Percentiles rank a stretch among this genome's conserved stretches.
Evolutionary conservation across 2,888 invertebrate genomes (phyloP).

Genomic region (Phaedon cochleariae): DNA sequence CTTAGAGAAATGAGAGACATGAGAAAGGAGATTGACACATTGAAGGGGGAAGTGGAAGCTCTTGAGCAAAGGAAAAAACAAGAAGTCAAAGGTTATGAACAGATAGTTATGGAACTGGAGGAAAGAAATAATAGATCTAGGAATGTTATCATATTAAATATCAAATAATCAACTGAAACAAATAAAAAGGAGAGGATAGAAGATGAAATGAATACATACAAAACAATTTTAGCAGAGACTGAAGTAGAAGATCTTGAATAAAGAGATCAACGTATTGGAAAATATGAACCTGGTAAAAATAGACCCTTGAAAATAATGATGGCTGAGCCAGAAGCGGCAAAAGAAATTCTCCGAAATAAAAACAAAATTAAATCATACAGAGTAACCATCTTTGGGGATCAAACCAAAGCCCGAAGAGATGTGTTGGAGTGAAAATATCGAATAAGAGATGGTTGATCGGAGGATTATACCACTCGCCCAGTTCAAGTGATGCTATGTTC

Average conservation of each 20-base stretch:
- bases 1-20: slow-evolving; percentile 9
- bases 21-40: slow-evolving; percentile 13
- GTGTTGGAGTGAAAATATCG: slow-evolving; percentile 7
- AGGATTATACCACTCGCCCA: slow-evolving; percentile 12
- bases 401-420: slow-evolving; percentile 14
- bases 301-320: slow-evolving; percentile 2
- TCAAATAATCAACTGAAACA: slow-evolving; percentile 7
- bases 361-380: slow-evolving; percentile 11
- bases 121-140: slow-evolving; percentile 10
- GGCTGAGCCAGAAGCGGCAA: slow-evolving; percentile 6
- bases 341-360: slow-evolving; percentile 14
- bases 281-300: slow-evolving; percentile 16
- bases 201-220: slow-evolving; percentile 15
- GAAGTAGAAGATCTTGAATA: slow-evolving; percentile 14
- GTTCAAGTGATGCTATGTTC: slow-evolving; percentile 14
- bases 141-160: slow-evolving; percentile 13
- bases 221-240: slow-evolving; percentile 11
- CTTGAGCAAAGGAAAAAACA: slow-evolving; percentile 9
- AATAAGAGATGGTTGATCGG: slow-evolving; percentile 8
- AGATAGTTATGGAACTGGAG: slow-evolving; percentile 13
- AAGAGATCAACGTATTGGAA: slow-evolving; percentile 15
- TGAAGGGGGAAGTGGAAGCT: slow-evolving; percentile 3
- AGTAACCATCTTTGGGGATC: slow-evolving; percentile 13
- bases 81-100: slow-evolving; percentile 6
- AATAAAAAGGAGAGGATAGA: slow-evolving; percentile 15